Conservation (phyloP, 1,140 invertebrate species). For the Cryptotermes secundus region DNA sequence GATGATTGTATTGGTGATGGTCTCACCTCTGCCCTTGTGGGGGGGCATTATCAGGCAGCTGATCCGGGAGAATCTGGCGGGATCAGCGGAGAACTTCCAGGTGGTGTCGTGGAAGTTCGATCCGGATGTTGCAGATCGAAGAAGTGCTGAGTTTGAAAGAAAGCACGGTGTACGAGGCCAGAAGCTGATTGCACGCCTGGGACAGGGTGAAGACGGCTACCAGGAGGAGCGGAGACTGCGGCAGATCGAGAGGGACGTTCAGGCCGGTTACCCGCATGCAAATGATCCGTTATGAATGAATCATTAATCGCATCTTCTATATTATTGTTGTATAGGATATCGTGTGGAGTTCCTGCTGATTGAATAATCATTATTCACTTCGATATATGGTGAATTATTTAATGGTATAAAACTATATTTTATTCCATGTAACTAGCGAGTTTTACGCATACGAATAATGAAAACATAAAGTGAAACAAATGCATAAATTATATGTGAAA, state of each 20-base stretch:
- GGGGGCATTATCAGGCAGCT: neutral
- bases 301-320: no score
- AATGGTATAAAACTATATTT: no score
- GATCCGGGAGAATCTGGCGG: neutral
- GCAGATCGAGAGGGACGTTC: neutral
- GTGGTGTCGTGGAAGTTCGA: slow-evolving; percentile 9
- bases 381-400: no score
- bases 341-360: no score
- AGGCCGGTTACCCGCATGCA: neutral
- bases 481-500: no score
- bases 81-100: neutral
- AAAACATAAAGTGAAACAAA: no score
- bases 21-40: neutral
- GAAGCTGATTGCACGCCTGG: slow-evolving; percentile 38
- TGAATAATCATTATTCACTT: no score
- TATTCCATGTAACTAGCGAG: no score
- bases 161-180: slow-evolving; percentile 38
- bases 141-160: slow-evolving; percentile 37
- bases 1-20: neutral
- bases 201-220: slow-evolving; percentile 39
- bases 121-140: slow-evolving; percentile 36
- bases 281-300: neutral
- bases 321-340: no score
- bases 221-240: slow-evolving; percentile 32
- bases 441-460: no score